Conservation (phyloP, 2,113 vertebrate genomes). For the Chelonoidis abingdonii region DNA sequence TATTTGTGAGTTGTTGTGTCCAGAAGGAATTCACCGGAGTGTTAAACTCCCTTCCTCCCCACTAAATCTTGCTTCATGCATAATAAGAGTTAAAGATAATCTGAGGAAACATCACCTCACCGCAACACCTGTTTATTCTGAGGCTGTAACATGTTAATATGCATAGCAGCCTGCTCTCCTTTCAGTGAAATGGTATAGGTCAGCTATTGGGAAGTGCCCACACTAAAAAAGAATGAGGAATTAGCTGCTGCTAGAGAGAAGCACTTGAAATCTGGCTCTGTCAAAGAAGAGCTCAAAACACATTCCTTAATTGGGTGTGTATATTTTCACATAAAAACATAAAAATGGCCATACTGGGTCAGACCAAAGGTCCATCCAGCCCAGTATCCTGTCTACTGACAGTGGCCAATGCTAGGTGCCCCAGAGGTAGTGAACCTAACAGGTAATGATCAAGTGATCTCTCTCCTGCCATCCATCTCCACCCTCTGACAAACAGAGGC, state of each 20-base stretch:
- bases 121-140: not conserved
- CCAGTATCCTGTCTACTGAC: no score
- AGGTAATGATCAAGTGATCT: no score
- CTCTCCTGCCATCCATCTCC: no score
- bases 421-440: no score
- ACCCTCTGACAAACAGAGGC: no score
- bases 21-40: fast-evolving
- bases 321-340: no score
- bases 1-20: not conserved
- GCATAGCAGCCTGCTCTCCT: not conserved
- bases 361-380: no score
- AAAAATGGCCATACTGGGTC: no score
- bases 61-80: no score
- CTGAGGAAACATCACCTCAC: fast-evolving
- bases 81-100: not conserved
- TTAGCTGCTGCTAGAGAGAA: not conserved
- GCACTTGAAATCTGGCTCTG: not conserved
- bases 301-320: not conserved
- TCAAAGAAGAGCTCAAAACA: not conserved
- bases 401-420: no score
- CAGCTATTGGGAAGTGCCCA: not conserved
- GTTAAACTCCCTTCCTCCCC: no score
- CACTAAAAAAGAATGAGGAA: not conserved
- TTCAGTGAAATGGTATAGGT: not conserved
- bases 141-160: not conserved